phyloP scores from a whole-genome alignment of 1,140 invertebrate genomes.

The Cataglyphis hispanica region DNA sequence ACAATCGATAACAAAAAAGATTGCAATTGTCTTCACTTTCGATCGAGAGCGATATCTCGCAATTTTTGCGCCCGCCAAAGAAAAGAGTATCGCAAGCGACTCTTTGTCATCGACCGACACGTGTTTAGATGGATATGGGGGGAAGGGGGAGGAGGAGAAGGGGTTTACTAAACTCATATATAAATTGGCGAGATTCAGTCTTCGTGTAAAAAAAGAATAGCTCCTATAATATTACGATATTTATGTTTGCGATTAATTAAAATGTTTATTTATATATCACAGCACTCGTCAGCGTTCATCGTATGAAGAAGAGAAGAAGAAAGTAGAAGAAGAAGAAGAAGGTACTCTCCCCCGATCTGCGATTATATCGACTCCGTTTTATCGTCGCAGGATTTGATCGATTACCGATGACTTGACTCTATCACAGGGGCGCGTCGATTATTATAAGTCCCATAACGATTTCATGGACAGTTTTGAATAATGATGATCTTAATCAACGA shows the following conservation, averaged over 20 bases:
- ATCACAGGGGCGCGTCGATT: conserved; percentile 23
- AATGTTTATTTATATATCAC: conserved; percentile 86
- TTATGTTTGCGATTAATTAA: conserved; percentile 83
- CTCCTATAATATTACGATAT: conserved; percentile 83
- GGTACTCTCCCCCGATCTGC: conserved; percentile 28
- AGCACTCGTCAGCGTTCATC: conserved; percentile 83
- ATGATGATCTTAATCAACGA: not conserved
- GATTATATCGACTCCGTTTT: conserved; percentile 19
- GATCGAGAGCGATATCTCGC: not conserved
- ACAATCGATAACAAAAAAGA: not conserved
- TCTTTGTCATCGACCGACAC: conserved; percentile 10
- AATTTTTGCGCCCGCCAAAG: not conserved
- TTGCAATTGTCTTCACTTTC: not conserved
- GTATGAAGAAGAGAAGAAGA: conserved; percentile 70
- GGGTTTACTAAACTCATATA: conserved; percentile 81
- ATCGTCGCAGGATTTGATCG: not conserved
- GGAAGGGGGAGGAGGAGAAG: not conserved
- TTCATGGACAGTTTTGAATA: not conserved
- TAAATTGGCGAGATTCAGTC: conserved; percentile 86
- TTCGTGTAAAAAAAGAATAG: conserved; percentile 77
- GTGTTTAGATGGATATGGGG: conserved; percentile 19
- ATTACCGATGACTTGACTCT: conserved; percentile 16
- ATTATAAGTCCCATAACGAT: not conserved
- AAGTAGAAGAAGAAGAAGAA: not conserved
- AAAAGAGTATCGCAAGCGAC: conserved; percentile 1